These are phyloP conservation scores for Danio aesculapii DNA, from an alignment of 2,797 vertebrate genomes.

Conservation along the genomic window DNA sequence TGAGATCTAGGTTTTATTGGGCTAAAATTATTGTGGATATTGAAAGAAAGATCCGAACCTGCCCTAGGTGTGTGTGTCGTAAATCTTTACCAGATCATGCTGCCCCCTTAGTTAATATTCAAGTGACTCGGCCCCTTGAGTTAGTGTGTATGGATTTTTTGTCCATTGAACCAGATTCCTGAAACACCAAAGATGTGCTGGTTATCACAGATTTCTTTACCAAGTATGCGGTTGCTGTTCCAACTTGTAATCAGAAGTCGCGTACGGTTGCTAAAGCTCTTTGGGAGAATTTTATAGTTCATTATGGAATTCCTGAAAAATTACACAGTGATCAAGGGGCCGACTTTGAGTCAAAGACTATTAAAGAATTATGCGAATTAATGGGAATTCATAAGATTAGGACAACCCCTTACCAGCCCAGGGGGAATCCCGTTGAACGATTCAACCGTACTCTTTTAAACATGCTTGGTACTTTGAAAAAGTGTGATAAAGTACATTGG, in stretches of 20 bases:
- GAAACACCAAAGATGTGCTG: not conserved
- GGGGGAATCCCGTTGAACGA: not conserved
- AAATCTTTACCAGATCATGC: not conserved
- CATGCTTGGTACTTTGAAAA: not conserved
- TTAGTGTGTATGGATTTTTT: not conserved
- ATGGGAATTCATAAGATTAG: not conserved
- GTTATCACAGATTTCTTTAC: not conserved
- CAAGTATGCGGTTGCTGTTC: not conserved
- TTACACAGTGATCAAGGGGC: not conserved
- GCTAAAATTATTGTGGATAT: not conserved
- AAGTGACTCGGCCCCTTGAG: not conserved
- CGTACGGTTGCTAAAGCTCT: not conserved
- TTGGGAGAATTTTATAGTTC: not conserved
- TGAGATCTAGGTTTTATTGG: not conserved
- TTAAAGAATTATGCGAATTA: not conserved
- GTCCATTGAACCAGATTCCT: not conserved
- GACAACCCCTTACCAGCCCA: not conserved
- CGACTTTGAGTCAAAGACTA: constrained; percentile 1
- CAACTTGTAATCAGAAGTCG: not conserved
- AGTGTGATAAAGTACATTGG: not conserved
- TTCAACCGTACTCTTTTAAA: not conserved
- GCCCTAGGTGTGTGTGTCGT: not conserved
- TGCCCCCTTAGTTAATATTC: not conserved
- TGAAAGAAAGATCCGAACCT: not conserved
- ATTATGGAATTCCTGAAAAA: not conserved